Percentiles rank a stretch among this genome's conserved stretches.
These are phyloP conservation scores for Sarotherodon lohbergeri DNA, from an alignment of 2,113 vertebrate genomes.

Conservation along the genomic window DNA sequence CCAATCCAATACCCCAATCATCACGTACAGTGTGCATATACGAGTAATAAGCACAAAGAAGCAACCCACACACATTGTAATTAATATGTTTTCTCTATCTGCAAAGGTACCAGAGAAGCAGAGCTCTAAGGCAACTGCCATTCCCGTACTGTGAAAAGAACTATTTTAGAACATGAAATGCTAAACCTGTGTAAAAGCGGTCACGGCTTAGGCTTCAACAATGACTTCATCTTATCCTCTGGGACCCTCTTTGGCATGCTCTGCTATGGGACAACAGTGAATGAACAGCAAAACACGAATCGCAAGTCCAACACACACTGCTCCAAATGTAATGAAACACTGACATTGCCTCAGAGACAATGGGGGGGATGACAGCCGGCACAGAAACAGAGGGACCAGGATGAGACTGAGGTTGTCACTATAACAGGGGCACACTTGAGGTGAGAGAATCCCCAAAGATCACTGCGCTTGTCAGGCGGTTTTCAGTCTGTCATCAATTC, in stretches of 20 bases:
- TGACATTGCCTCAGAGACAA: constrained; percentile 59
- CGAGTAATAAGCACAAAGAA: background rate
- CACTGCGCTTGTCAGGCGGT: background rate
- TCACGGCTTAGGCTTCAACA: constrained; percentile 34
- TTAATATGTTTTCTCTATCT: background rate
- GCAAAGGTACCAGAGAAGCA: background rate
- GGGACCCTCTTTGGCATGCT: constrained; percentile 58
- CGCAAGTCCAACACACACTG: constrained; percentile 14
- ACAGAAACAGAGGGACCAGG: constrained; percentile 40
- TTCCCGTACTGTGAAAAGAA: constrained; percentile 52
- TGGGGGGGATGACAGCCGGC: constrained; percentile 32
- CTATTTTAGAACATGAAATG: constrained; percentile 61
- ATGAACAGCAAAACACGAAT: constrained; percentile 56
- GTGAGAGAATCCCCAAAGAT: constrained; percentile 26
- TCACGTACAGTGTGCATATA: background rate
- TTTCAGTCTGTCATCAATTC: constrained; percentile 23
- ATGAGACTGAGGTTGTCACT: constrained; percentile 23
- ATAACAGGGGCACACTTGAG: constrained; percentile 7
- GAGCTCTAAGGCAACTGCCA: background rate
- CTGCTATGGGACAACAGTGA: constrained; percentile 57
- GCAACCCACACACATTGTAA: background rate
- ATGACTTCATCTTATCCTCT: constrained; percentile 57
- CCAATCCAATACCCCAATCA: background rate
- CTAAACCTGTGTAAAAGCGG: constrained; percentile 59
- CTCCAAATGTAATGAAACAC: constrained; percentile 59